Evolutionary conservation across 2,888 invertebrate genomes (phyloP), one percentile per base, ranked within the genome.

Genomic region (Orthosia incerta): DNA sequence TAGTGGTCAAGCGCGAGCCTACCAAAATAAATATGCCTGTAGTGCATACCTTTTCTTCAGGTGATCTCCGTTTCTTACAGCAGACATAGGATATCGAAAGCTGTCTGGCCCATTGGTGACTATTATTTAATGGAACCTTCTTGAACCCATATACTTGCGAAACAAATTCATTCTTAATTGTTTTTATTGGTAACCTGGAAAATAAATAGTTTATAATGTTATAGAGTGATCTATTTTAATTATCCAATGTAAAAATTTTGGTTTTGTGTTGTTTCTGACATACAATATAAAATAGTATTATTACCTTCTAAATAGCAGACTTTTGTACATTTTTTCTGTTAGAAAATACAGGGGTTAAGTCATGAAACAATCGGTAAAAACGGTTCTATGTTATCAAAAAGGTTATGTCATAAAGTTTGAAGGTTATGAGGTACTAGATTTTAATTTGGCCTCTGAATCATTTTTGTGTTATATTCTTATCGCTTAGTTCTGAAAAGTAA

Each of bases 41-140:
- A 39, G 11, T 31, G 5, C 3, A 7, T 91, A 97, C 97, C 95
- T 96, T 97, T 93, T 97, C 97, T 85, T 97, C 97, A 0, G 94
- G 95, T 48, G 97, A 96, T 95, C 97, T 97, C 82, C 97, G 94
- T 85, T 97, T 97, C 88, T 97, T 98, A 55, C 90, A 95, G 75
- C 90, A 91, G 5, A 92, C 78, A 81, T 92, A 83, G 87, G 96
- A 89, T 72, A 93, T 74, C 12, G 95, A 93, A 9, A 95, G 79
- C 39, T 89, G 88, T 83, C 94, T 91, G 18, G 86, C 76, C 79
- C 81, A 88, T 66, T 84, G 84, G n/a, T 88, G 74, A 53, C 74
- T 80, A 53, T 78, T 78, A 23, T 81, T 73, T 18, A 83, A 63
- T 61, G 79, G 67, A 57, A 68, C 74, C 61, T 76, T 87, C 73